Evolutionary conservation across 2,797 vertebrate species (phyloP), one percentile per base, ranked within the genome.

Genomic region (Chaenodraco wilsoni): DNA sequence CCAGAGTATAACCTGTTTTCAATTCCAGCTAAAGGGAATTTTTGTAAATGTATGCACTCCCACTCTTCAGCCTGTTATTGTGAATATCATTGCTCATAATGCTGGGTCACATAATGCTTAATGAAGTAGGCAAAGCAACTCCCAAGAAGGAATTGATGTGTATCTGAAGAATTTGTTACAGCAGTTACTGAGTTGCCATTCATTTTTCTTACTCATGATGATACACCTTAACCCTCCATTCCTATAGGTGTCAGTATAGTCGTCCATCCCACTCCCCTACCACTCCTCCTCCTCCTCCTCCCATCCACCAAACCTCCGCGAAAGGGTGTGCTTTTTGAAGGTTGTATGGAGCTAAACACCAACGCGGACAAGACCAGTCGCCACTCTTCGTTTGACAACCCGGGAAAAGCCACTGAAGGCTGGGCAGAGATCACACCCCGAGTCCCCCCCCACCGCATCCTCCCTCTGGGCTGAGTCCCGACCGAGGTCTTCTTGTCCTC

Each of bases 321-420:
- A 91, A 90, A 92, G 93, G 92, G 86, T 88, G 92, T 88, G 90
- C 72, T 78, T 90, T 90, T 91, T 91, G 85, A 90, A 91, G 91
- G 90, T 90, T 94, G 91, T 63, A 84, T 73, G 78, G 76, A 79
- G 87, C 79, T 76, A 66, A 85, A 77, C 86, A 74, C 65, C 77
- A 7, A 69, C 21, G 60, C 71, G 23, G 72, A 68, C 44, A 7
- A 6, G 40, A 57, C 31, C 70, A 61, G 57, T 27, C 74, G 1
- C 58, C 61, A 45, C 64, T 37, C 2, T 78, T 19, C 70, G 9
- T n/a, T 62, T 52, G 54, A 52, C 50, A 71, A 46, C 46, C 48
- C 4, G 41, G 66, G 58, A 75, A 51, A 8, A 77, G 37, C 48
- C 43, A 40, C 19, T 1, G 60, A 43, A 74, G 61, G 57, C 16